Evolutionary conservation across 1,140 invertebrate species (phyloP).

Genomic region (Caenorhabditis remanei): DNA sequence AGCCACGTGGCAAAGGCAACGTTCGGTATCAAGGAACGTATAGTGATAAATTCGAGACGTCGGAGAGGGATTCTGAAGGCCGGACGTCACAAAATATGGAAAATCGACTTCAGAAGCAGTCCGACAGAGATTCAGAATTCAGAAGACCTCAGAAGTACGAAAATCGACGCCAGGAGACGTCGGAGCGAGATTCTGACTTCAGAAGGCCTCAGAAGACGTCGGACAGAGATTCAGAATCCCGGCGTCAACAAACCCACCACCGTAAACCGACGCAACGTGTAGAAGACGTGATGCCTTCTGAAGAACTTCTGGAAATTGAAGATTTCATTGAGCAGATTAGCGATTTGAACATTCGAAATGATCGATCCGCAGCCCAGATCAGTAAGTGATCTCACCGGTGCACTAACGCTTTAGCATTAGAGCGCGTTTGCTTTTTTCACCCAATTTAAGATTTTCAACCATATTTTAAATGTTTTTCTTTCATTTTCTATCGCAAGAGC

Average conservation of each 20-base stretch:
- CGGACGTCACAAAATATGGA: neutral
- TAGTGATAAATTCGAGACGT: neutral
- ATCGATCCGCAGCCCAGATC: constrained; percentile 61
- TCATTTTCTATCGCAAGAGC: neutral
- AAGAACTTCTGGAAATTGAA: constrained; percentile 39
- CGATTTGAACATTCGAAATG: constrained; percentile 40
- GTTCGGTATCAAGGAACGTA: constrained; percentile 10
- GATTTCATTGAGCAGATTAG: constrained; percentile 47
- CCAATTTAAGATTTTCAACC: no score
- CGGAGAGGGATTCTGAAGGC: neutral
- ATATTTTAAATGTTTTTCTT: constrained; percentile 25
- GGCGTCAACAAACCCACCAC: neutral
- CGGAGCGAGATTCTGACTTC: no score
- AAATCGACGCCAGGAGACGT: no score
- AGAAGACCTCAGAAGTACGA: no score
- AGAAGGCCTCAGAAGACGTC: no score
- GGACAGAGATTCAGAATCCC: neutral
- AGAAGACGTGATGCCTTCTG: neutral
- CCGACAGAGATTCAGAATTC: neutral
- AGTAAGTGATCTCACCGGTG: constrained; percentile 25
- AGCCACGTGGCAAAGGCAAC: constrained; percentile 24
- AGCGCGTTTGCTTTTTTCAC: no score
- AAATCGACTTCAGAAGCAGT: neutral
- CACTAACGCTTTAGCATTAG: no score
- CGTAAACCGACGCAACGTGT: neutral